Percentiles rank a stretch among this genome's conserved stretches.
These are phyloP conservation scores for Pseudorhiza aurosa DNA, from an alignment of 30 jellyfish, hydroid and myxozoan species.

Conservation along the genomic window DNA sequence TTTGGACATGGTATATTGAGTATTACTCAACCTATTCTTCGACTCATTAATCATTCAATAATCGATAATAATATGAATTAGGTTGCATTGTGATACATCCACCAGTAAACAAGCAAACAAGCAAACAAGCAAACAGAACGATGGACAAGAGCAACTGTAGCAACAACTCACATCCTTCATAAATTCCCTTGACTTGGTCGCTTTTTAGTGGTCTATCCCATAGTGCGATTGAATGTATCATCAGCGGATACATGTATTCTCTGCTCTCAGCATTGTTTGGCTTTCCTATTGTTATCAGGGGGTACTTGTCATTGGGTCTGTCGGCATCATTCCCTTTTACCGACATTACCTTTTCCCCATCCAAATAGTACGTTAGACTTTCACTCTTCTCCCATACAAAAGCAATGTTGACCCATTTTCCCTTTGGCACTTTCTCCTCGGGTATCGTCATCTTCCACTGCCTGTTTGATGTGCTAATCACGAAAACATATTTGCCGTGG, in stretches of 20 bases:
- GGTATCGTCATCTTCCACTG: slow-evolving; percentile 94
- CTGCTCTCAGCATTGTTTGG: slow-evolving; percentile 92
- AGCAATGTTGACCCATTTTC: slow-evolving; percentile 76
- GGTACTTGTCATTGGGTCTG: slow-evolving; percentile 77
- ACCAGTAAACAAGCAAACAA: too few species aligned
- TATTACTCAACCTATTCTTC: too few species aligned
- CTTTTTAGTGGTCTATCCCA: slow-evolving; percentile 95
- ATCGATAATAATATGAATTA: too few species aligned
- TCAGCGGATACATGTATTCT: slow-evolving; percentile 88
- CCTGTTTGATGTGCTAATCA: slow-evolving; percentile 75
- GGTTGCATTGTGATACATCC: too few species aligned
- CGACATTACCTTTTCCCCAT: slow-evolving; percentile 70
- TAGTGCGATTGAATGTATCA: slow-evolving; percentile 76
- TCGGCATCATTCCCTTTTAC: slow-evolving; percentile 52
- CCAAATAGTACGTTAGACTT: slow-evolving; percentile 58
- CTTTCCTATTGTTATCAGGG: slow-evolving; percentile 84
- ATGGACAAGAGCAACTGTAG: too few species aligned
- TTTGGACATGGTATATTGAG: too few species aligned
- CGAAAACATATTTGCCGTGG: slow-evolving; percentile 93
- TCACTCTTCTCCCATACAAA: slow-evolving; percentile 92
- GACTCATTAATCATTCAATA: too few species aligned
- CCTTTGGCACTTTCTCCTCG: slow-evolving; percentile 53
- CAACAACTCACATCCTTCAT: slow-evolving; percentile 55
- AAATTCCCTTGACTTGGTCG: slow-evolving; percentile 75
- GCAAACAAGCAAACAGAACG: too few species aligned